These are phyloP conservation scores for Xanthia icteritia DNA, from an alignment of 2,888 invertebrate species.

Conservation along the genomic window DNA sequence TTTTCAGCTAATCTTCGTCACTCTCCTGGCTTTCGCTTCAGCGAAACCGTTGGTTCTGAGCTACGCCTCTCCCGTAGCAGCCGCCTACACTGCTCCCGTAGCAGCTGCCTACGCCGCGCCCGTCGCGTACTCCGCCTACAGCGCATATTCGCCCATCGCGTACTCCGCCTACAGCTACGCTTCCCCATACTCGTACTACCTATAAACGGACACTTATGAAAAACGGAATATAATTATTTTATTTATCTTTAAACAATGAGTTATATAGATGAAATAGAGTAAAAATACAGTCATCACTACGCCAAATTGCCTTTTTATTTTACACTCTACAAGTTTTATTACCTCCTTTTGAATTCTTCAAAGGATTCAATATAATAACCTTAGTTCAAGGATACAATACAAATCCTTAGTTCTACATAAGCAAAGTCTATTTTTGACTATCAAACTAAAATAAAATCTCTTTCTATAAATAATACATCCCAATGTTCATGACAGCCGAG, in stretches of 20 bases:
- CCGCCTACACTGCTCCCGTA: constrained; percentile 76
- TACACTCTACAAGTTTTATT: not conserved
- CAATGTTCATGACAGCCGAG: constrained; percentile 10
- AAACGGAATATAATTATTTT: constrained; percentile 21
- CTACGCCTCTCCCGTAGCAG: constrained; percentile 76
- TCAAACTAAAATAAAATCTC: not conserved
- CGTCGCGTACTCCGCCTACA: constrained; percentile 80
- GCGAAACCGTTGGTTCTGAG: constrained; percentile 75
- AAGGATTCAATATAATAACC: not conserved
- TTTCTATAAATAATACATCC: not conserved
- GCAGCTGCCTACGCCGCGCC: constrained; percentile 81
- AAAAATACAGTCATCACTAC: constrained; percentile 59
- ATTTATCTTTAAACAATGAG: constrained; percentile 64
- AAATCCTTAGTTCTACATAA: not conserved
- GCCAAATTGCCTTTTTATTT: constrained; percentile 40
- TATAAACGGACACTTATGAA: constrained; percentile 52
- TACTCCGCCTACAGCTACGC: constrained; percentile 79
- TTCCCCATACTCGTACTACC: constrained; percentile 78
- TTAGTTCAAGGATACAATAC: too few relatives aligned
- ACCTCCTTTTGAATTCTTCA: not conserved
- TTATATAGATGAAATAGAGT: constrained; percentile 45
- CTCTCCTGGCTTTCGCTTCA: constrained; percentile 86
- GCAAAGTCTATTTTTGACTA: not conserved
- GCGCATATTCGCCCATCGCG: constrained; percentile 75
- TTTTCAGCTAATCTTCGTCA: constrained; percentile 88